A percentile compares a stretch with the other conserved stretches of the same genome.
Evolutionary conservation across 2,113 vertebrate genomes (phyloP).

Genomic region (Rana temporaria): DNA sequence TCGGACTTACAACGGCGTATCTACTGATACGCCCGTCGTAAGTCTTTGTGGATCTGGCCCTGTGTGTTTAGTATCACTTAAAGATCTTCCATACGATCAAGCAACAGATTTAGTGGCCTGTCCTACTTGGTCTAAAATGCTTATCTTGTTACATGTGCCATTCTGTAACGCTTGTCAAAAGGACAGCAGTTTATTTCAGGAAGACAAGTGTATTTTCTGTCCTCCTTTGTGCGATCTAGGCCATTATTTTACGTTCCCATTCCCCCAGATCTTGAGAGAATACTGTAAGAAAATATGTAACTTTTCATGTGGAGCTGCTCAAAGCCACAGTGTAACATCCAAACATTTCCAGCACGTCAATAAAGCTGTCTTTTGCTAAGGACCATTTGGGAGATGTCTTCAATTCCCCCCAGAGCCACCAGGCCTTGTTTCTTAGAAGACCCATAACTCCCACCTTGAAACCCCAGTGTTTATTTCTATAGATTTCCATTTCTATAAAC

Average conservation of each 20-base stretch:
- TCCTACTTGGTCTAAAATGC: too few species aligned
- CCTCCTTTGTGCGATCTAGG: constrained; percentile 5
- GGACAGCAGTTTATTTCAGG: too few species aligned
- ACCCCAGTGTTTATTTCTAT: constrained; percentile 73
- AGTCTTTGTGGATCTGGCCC: too few species aligned
- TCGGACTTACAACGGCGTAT: too few species aligned
- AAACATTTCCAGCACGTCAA: constrained; percentile 54
- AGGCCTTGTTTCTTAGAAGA: constrained; percentile 63
- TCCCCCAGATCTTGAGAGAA: constrained; percentile 49
- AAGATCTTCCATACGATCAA: too few species aligned
- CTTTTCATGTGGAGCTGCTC: constrained; percentile 41
- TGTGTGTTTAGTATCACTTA: too few species aligned
- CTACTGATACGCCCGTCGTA: too few species aligned
- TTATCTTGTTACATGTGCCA: too few species aligned
- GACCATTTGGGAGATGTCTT: constrained; percentile 48
- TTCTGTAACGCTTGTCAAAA: too few species aligned
- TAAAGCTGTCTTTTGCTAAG: constrained; percentile 50
- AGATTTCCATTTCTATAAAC: constrained; percentile 60
- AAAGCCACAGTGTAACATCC: constrained; percentile 20
- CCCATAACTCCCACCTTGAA: constrained; percentile 66
- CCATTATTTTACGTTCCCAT: constrained; percentile 62
- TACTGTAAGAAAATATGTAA: constrained; percentile 33
- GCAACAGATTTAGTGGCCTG: too few species aligned
- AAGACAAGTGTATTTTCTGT: not conserved
- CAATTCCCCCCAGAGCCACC: constrained; percentile 14